Evolutionary conservation across 2,113 vertebrate species (phyloP), one percentile per base, ranked within the genome.

Genomic region (Rhinolophus sinicus): DNA sequence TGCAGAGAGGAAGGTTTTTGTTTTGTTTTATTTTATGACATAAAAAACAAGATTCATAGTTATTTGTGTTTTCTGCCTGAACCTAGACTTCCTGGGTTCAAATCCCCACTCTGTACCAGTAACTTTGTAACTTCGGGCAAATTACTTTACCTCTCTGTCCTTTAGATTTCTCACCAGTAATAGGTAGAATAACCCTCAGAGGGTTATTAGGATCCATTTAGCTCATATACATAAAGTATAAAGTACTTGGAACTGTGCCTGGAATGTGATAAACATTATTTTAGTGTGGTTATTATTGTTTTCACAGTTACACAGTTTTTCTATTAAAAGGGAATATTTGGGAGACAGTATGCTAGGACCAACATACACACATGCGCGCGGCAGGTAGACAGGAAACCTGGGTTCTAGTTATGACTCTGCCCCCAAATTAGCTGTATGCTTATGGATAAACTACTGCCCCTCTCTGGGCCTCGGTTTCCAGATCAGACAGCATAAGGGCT

Each of bases 251-350:
- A 84, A 72, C 50, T 78, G 30, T 70, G n/a, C 87, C 58, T 58
- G 1, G 18, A 58, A 58, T 24, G 28, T 0, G 40, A 12, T 11
- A 40, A 73, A 60, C 21, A 50, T 14, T 82, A 82, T 47, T 50
- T 85, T 50, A 92, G 15, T 44, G 33, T 13, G 1, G 44, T 24
- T 76, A 65, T 22, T 56, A 56, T 47, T 76, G 88, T 81, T 95
- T 93, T 75, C 78, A 76, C 40, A 58, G 52, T 26, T 69, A 86
- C 30, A 44, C 8, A 80, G 30, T 80, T 62, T 77, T 97, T 84
- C 58, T 47, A 58, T 12, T 64, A 26, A 60, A 89, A 78, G 26
- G 70, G 60, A 85, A 38, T 72, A 50, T 16, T 65, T 86, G 10
- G 52, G 60, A 82, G 14, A 65, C 0, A 8, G 22, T 28, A 30